Percentiles rank a stretch among this genome's conserved stretches.
Conservation (phyloP, 1,140 invertebrate species). For the Holotrichia oblita region DNA sequence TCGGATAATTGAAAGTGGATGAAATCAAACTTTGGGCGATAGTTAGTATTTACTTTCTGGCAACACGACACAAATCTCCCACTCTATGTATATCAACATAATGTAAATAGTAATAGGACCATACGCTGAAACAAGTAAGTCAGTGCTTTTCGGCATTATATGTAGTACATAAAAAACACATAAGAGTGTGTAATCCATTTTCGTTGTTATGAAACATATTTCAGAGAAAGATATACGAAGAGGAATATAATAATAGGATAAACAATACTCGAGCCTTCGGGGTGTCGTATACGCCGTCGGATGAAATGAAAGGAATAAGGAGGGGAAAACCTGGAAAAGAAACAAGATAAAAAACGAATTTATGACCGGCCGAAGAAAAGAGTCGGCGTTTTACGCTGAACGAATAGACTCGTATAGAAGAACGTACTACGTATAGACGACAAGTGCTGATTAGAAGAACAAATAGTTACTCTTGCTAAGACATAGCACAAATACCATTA, state of each 20-base stretch:
- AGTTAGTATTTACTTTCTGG: too few relatives aligned
- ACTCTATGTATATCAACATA: too few relatives aligned
- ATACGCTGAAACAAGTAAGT: too few relatives aligned
- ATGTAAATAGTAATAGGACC: too few relatives aligned
- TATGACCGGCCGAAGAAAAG: background rate
- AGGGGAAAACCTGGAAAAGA: background rate
- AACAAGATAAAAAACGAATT: background rate
- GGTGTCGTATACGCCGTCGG: background rate
- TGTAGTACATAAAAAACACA: too few relatives aligned
- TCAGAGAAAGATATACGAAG: background rate
- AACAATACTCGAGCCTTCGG: background rate
- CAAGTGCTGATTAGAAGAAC: constrained; percentile 37
- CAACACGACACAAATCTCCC: too few relatives aligned
- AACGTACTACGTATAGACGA: constrained; percentile 18
- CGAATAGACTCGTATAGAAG: background rate
- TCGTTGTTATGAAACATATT: background rate
- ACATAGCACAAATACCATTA: constrained; percentile 48
- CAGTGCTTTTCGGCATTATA: too few relatives aligned
- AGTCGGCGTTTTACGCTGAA: background rate
- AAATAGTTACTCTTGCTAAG: constrained; percentile 43
- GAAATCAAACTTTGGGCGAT: too few relatives aligned
- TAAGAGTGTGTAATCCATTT: too few relatives aligned
- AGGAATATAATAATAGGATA: background rate
- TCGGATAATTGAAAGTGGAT: too few relatives aligned
- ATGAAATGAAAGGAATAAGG: background rate